Evolutionary conservation across 2,888 invertebrate species (phyloP).

Genomic region (Lamellibrachia columna): DNA sequence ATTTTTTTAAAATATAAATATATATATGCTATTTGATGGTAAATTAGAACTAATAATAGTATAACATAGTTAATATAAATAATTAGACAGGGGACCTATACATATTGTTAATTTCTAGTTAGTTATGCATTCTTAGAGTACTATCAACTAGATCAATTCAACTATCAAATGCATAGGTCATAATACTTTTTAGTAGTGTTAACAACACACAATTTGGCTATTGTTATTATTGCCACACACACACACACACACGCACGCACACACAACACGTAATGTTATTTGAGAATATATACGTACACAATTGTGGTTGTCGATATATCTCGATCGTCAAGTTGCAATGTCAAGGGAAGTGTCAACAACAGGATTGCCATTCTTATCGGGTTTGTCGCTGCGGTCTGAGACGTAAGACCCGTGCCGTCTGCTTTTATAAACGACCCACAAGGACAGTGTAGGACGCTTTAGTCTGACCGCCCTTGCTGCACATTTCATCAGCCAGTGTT

Average conservation of each 20-base stretch:
- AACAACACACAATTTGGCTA: not conserved
- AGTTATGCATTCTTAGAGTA: no score
- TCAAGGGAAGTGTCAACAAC: not conserved
- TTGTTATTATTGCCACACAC: not conserved
- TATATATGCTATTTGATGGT: no score
- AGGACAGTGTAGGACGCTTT: not conserved
- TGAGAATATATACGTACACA: not conserved
- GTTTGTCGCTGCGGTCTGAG: not conserved
- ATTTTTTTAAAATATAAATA: no score
- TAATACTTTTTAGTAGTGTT: not conserved
- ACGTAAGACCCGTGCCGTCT: not conserved
- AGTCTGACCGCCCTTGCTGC: not conserved
- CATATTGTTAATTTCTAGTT: no score
- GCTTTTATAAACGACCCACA: not conserved
- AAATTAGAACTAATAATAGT: no score
- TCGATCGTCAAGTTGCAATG: not conserved
- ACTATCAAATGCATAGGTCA: no score
- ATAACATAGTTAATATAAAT: not conserved
- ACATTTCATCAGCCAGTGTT: conserved; percentile 1
- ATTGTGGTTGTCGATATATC: not conserved
- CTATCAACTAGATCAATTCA: no score
- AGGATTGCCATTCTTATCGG: not conserved
- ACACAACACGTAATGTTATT: not conserved
- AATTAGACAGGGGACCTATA: not conserved
- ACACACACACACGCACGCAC: no score